Base-by-base conservation (phyloP, 2,113 vertebrate genomes). In the Grus americana region DNA sequence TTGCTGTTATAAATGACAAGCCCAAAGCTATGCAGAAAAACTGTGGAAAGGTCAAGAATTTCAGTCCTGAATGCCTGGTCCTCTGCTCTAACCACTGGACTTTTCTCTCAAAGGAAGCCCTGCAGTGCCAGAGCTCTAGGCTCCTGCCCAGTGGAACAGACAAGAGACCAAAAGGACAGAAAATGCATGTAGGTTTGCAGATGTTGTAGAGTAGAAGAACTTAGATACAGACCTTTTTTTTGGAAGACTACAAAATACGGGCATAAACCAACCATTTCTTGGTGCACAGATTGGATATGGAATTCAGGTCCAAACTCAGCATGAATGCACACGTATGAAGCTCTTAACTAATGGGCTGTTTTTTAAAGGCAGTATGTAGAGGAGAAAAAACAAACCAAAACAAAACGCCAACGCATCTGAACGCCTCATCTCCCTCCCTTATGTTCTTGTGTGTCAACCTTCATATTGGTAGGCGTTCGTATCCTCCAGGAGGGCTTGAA, bases 401-500 rank as follows among this genome's bases (percentile, higher is more conserved):
- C 17, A 18, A 46, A 24, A 40, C 29, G 0, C 0, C 12, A 36
- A 7, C 1, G 1, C 34, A 17, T 72, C 9, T 62, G 30, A 86
- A 66, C 2, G 17, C 30, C 23, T 90, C 71, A 90, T 79, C 15
- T 72, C 27, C n/a, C 34, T 85, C 58, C 30, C 36, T 68, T 36
- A 32, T 42, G 15, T 58, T 79, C 2, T 1, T 42, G 10, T 24
- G 14, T 79, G 66, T 36, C 74, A 76, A 0, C 49, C 27, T 79
- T 82, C 50, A 9, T 54, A 4, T 4, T 46, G 24, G 36, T 46
- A 78, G 27, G 22, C 0, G 0, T 65, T 93, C 0, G 2, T 67
- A 27, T 29, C 38, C 59, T 86, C 29, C 46, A 88, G 40, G 54
- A 88, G 42, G 71, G 18, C 54, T 70, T 95, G 79, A 80, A 66